Conservation (phyloP, 2,888 invertebrate species). For the Tolmerus cingulatus region DNA sequence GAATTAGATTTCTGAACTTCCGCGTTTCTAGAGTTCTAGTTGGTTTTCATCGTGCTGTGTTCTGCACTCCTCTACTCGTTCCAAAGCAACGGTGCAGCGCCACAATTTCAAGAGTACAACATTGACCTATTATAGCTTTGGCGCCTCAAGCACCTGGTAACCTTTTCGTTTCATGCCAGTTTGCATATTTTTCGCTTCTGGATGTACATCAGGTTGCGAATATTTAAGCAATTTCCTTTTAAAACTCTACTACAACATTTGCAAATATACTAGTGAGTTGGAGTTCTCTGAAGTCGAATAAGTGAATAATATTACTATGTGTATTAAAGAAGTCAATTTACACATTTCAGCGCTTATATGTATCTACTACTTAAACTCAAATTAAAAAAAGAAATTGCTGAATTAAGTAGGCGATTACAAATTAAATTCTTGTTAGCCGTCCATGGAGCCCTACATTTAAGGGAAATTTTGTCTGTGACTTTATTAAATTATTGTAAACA, state of each 20-base stretch:
- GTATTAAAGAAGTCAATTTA: too few species aligned
- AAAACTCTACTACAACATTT: too few species aligned
- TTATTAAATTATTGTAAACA: background rate
- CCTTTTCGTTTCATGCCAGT: background rate
- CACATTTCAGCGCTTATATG: too few species aligned
- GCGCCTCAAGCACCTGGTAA: background rate
- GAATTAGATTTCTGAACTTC: background rate
- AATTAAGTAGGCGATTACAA: background rate
- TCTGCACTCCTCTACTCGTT: background rate
- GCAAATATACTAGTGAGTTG: too few species aligned
- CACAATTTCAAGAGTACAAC: background rate
- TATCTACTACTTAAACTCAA: too few species aligned
- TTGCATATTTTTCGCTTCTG: background rate
- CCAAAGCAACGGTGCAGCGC: background rate
- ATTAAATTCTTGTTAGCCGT: background rate
- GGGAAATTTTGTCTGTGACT: background rate
- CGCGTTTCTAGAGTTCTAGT: background rate
- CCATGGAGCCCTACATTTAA: background rate
- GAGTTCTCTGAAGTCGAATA: too few species aligned
- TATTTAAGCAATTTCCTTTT: too few species aligned
- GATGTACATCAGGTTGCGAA: background rate
- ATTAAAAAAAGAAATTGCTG: background rate
- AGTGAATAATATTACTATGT: too few species aligned
- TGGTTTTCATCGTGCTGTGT: background rate
- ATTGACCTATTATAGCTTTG: background rate